Evolutionary conservation across 2,797 vertebrate species (phyloP).

Genomic region (Brachyalestes nurse): DNA sequence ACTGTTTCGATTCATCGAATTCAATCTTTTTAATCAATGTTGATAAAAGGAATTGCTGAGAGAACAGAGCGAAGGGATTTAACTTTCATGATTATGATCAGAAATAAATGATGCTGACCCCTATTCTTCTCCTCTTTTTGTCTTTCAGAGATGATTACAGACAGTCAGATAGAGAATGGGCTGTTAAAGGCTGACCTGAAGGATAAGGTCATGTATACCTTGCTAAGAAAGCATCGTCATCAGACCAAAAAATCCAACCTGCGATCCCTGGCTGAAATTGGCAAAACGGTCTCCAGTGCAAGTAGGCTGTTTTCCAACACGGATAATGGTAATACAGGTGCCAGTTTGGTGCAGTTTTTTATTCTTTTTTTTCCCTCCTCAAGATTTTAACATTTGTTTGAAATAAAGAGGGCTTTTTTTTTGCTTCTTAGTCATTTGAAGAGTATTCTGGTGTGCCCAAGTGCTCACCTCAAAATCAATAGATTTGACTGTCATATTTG

Average conservation of each 20-base stretch:
- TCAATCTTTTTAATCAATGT: not conserved
- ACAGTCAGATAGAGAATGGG: slow-evolving; percentile 93
- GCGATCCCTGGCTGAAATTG: slow-evolving; percentile 95
- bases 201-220: slow-evolving; percentile 95
- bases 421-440: not conserved
- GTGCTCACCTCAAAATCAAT: not conserved
- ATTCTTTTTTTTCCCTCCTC: slow-evolving; percentile 53
- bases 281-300: slow-evolving; percentile 98
- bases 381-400: slow-evolving; percentile 6
- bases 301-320: slow-evolving; percentile 98
- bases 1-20: not conserved
- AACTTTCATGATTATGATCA: not conserved
- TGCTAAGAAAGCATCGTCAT: slow-evolving; percentile 94
- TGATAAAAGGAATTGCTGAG: not conserved
- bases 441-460: not conserved
- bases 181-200: slow-evolving; percentile 90
- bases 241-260: slow-evolving; percentile 99
- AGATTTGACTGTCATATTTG: not conserved
- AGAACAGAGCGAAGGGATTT: not conserved
- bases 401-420: not conserved
- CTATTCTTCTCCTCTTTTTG: slow-evolving; percentile 4
- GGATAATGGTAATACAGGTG: slow-evolving; percentile 94
- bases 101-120: not conserved
- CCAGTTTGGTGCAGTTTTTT: slow-evolving; percentile 81
- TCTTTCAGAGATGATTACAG: slow-evolving; percentile 88